These are phyloP conservation scores for Drosophila paulistorum DNA, from an alignment of 1,140 invertebrate genomes.

Conservation along the genomic window DNA sequence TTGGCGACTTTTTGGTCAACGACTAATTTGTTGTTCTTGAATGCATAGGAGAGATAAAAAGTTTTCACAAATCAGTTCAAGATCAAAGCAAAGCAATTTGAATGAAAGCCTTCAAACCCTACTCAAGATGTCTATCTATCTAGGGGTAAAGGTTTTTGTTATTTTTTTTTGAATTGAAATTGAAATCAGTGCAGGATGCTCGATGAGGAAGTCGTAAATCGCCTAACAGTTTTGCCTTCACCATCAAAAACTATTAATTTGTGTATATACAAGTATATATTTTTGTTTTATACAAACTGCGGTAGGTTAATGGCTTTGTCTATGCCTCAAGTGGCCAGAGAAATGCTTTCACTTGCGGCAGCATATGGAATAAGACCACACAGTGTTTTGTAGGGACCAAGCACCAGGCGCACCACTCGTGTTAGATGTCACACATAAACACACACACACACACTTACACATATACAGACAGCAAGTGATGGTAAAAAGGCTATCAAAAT, in stretches of 20 bases:
- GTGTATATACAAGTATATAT: constrained; percentile 21
- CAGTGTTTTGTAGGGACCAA: constrained; percentile 21
- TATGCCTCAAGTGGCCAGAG: constrained; percentile 61
- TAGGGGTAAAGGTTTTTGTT: constrained; percentile 32
- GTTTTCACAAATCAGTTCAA: constrained; percentile 12
- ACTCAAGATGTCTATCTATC: constrained; percentile 76
- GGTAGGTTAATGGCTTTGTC: constrained; percentile 71
- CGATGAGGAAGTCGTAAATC: constrained; percentile 75
- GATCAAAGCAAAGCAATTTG: constrained; percentile 65
- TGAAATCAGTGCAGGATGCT: constrained; percentile 58
- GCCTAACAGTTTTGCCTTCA: constrained; percentile 53
- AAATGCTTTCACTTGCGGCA: constrained; percentile 63
- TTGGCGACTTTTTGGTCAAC: constrained; percentile 57
- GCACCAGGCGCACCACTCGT: constrained; percentile 37
- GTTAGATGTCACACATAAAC: constrained; percentile 68
- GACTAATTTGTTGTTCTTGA: constrained; percentile 66
- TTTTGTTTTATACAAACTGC: constrained; percentile 73
- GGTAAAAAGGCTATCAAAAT: constrained; percentile 62
- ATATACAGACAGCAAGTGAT: neutral
- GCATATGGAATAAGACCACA: constrained; percentile 61
- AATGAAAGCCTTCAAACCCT: constrained; percentile 78
- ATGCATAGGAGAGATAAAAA: constrained; percentile 6
- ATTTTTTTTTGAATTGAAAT: neutral
- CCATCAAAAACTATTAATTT: constrained; percentile 73
- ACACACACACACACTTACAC: constrained; percentile 7